These are phyloP conservation scores for Acipenser oxyrinchus DNA, from an alignment of 2,797 vertebrate genomes.

Conservation along the genomic window DNA sequence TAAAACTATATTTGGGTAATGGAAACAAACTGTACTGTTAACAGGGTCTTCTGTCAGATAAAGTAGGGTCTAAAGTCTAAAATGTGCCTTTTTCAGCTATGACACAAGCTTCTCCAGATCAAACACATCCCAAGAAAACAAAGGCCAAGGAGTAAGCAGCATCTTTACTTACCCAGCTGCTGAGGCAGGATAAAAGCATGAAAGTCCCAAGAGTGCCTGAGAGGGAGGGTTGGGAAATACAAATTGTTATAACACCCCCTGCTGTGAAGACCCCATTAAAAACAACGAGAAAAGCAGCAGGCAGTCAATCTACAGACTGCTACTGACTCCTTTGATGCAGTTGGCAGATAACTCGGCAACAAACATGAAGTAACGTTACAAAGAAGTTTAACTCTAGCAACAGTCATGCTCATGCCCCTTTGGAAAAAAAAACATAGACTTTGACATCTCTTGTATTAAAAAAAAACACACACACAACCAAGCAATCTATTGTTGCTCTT, in stretches of 20 bases:
- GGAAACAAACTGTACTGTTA: too few species aligned
- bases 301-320: constrained; percentile 42
- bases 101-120: constrained; percentile 1
- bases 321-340: constrained; percentile 39
- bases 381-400: constrained; percentile 27
- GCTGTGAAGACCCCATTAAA: constrained; percentile 52
- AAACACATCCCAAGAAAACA: background rate
- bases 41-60: too few species aligned
- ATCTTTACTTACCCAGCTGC: constrained; percentile 10
- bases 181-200: constrained; percentile 15
- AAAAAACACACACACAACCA: background rate
- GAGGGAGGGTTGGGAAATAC: constrained; percentile 31
- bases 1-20: too few species aligned
- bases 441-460: background rate
- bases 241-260: constrained; percentile 37
- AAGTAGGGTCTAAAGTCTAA: too few species aligned
- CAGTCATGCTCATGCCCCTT: constrained; percentile 10
- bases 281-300: constrained; percentile 45
- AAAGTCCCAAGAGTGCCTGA: constrained; percentile 22
- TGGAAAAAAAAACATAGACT: constrained; percentile 8
- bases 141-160: constrained; percentile 2
- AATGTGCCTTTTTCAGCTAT: background rate
- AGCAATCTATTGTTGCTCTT: background rate
- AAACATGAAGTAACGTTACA: constrained; percentile 30
- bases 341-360: constrained; percentile 34